A percentile compares a stretch with the other conserved stretches of the same genome.
These are phyloP conservation scores for Atherix ibis DNA, from an alignment of 2,888 invertebrate genomes.

Conservation along the genomic window DNA sequence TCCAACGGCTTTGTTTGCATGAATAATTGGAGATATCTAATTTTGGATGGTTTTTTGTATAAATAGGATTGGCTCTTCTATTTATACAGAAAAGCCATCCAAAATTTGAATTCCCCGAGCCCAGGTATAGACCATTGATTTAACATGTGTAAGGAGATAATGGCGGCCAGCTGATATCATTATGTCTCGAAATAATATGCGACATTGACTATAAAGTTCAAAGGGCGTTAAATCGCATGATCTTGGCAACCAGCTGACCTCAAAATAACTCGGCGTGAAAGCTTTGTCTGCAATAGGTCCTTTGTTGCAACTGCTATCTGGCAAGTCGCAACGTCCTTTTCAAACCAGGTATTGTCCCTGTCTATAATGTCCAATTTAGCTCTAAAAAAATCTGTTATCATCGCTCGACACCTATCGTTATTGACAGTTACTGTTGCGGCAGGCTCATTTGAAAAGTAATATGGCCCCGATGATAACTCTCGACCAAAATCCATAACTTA, in stretches of 20 bases:
- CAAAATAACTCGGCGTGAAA: not conserved
- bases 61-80: too few species aligned
- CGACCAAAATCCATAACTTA: not conserved
- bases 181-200: too few species aligned
- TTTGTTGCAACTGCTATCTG: not conserved
- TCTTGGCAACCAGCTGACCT: not conserved
- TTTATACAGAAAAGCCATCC: too few species aligned
- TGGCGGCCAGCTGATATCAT: too few species aligned
- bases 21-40: too few species aligned
- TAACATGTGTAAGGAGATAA: too few species aligned
- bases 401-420: not conserved
- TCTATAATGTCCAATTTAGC: not conserved
- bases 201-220: too few species aligned
- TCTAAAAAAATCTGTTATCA: not conserved
- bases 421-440: not conserved
- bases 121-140: too few species aligned
- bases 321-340: not conserved
- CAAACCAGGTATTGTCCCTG: not conserved
- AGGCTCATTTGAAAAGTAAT: not conserved
- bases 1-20: too few species aligned
- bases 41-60: too few species aligned
- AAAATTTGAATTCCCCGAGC: too few species aligned
- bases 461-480: not conserved
- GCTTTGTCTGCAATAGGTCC: not conserved
- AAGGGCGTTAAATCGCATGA: not conserved